Base-by-base conservation (phyloP, 1,140 invertebrate genomes). In the Formica exsecta region DNA sequence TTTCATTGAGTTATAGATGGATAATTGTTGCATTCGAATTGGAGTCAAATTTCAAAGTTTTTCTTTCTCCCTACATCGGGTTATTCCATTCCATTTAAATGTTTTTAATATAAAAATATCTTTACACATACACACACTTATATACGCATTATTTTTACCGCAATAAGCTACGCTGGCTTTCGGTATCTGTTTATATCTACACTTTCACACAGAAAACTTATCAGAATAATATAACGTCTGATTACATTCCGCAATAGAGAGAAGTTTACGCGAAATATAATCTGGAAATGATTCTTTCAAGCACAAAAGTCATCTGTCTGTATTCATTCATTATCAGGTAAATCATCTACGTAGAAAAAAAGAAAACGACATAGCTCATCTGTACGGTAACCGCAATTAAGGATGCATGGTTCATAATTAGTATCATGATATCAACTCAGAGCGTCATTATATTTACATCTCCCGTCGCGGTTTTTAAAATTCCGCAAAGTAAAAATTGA, bases 361-460 rank as follows among this genome's bases (percentile, higher is more conserved):
- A 25, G 38, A 48, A n/a, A 29, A 19, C 32, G 36, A 71, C 25
- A 57, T 64, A 86, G 57, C 54, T 13, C 29, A 51, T 86, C 29
- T 81, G 51, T 81, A 54, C 75, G 38, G 3, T 38, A 48, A 88
- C n/a, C 22, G 57, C 70, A 11, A 36, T 88, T 83, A 87, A 84
- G 6, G 44, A 70, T 81, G 68, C 73, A 57, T 51, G 86, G 41
- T 54, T 66, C 64, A 68, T 22, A 76, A 54, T 70, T 87, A 87
- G 38, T 22, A 75, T 87, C 64, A 51, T 54, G n/a, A 38, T 70
- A 59, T 57, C 22, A 70, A 57, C 44, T 80, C 44, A 2, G 32
- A 80, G 13, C 13, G 25, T 79, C n/a, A 25, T 38, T 51, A 13
- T 70, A 25, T 70, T 32, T 36, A 51, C 7, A 44, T 7, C 6